Evolutionary conservation across 1,140 invertebrate genomes (phyloP).

Genomic region (Drosophila murphyi): DNA sequence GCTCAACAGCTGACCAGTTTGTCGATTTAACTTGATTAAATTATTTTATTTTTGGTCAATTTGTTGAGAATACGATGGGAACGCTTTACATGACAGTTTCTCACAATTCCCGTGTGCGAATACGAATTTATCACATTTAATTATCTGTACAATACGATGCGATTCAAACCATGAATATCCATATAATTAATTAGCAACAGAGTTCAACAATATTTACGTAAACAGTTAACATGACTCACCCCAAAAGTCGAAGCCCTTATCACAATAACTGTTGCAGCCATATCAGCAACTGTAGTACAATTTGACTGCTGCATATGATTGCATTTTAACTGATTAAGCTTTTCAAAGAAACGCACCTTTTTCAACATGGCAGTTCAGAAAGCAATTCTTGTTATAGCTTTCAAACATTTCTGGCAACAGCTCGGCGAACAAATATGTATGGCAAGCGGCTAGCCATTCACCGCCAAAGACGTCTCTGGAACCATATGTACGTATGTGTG

Average conservation of each 20-base stretch:
- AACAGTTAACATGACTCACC: not conserved
- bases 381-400: too few species aligned
- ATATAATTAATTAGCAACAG: not conserved
- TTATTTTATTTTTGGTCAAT: conserved; percentile 20
- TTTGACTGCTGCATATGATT: not conserved
- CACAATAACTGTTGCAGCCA: not conserved
- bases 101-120: conserved; percentile 19
- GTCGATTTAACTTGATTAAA: conserved; percentile 22
- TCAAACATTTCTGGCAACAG: too few species aligned
- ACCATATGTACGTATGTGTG: too few species aligned
- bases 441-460: too few species aligned
- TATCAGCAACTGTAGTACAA: not conserved
- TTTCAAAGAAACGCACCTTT: too few species aligned
- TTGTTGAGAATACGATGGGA: conserved; percentile 14
- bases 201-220: not conserved
- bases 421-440: too few species aligned
- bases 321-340: too few species aligned
- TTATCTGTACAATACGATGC: conserved; percentile 6
- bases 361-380: too few species aligned
- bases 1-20: conserved; percentile 18
- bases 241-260: not conserved
- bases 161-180: not conserved
- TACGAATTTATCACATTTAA: conserved; percentile 20
- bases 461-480: too few species aligned
- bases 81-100: conserved; percentile 42